Evolutionary conservation across 53 echinoderm and acorn worm genomes (phyloP), one percentile per base, ranked within the genome.

Genomic region (Holothuria leucospilota): DNA sequence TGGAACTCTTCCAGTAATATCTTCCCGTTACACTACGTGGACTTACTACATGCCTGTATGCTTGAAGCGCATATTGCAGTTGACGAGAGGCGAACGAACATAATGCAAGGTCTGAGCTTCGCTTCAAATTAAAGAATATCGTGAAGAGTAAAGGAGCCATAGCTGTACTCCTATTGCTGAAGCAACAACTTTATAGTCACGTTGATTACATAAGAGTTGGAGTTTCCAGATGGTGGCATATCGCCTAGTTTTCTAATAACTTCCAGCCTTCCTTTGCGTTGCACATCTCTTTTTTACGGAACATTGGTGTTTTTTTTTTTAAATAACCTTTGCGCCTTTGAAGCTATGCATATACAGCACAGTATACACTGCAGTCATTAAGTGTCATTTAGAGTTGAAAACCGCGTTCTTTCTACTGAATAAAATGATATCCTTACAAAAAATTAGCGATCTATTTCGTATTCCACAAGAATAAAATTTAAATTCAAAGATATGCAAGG

Each of bases 391-490:
- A 20, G 51, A 21, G 1, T 4, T 49, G 9, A 13, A 49, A 11
- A 49, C 3, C 34, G 34, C 34, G 34, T 34, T 34, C 34, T 34
- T 49, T 49, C 13, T 4, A 49, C 10, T 49, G 49, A 77, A 21
- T 5, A 20, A 20, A 20, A 49, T 8, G 77, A 77, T 21, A 10
- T 77, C 6, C 41, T 77, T 77, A 51, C 77, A 40, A 77, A 77
- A 34, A 34, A 15, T 77, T 46, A 21, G 20, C 9, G 15, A 20
- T n/a, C 77, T 12, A 26, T 77, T 77, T 49, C 21, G 8, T 77
- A 77, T 77, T 28, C 77, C 77, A 51, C 13, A 12, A 51, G 77
- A 77, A 46, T 77, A 77, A 46, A 20, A 77, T 77, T 77, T 52
- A 77, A 77, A 12, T 77, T 8, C 21, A 77, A 15, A 42, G 77